Percentiles rank a stretch among this genome's conserved stretches.
Evolutionary conservation across 2,113 vertebrate species (phyloP).

Genomic region (Melanocharis versteri): DNA sequence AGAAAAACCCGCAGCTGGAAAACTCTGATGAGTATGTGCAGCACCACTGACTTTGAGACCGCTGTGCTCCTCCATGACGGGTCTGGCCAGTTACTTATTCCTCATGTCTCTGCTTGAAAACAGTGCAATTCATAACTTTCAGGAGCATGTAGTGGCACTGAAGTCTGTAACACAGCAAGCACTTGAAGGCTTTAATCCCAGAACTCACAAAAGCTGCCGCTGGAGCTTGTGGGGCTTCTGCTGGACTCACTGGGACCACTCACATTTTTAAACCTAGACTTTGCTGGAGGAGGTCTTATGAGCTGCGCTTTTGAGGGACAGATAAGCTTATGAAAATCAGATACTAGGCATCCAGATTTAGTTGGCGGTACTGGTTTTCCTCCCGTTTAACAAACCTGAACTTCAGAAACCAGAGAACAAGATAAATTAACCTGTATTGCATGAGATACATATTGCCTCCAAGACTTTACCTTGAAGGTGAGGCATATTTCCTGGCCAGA

Average conservation of each 20-base stretch:
- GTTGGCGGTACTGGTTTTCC: background rate
- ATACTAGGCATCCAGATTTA: background rate
- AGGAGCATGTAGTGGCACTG: background rate
- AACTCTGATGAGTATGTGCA: background rate
- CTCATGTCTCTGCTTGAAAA: background rate
- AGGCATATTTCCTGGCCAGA: background rate
- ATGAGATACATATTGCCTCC: background rate
- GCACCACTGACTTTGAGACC: background rate
- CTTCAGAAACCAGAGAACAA: background rate
- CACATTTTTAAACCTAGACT: background rate
- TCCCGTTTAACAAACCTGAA: background rate
- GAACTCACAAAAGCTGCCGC: background rate
- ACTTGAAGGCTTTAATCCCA: background rate
- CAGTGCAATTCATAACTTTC: background rate
- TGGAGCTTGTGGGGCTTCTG: background rate
- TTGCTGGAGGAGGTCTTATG: background rate
- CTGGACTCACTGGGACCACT: background rate
- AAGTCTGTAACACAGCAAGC: background rate
- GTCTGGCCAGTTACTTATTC: background rate
- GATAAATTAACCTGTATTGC: background rate
- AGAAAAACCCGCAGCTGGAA: rapidly evolving
- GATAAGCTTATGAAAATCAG: background rate
- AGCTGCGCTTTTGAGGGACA: background rate
- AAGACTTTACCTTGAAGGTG: background rate
- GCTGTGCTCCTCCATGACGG: background rate